These are phyloP conservation scores for Baryphthengus martii DNA, from an alignment of 2,113 vertebrate genomes.

Conservation along the genomic window DNA sequence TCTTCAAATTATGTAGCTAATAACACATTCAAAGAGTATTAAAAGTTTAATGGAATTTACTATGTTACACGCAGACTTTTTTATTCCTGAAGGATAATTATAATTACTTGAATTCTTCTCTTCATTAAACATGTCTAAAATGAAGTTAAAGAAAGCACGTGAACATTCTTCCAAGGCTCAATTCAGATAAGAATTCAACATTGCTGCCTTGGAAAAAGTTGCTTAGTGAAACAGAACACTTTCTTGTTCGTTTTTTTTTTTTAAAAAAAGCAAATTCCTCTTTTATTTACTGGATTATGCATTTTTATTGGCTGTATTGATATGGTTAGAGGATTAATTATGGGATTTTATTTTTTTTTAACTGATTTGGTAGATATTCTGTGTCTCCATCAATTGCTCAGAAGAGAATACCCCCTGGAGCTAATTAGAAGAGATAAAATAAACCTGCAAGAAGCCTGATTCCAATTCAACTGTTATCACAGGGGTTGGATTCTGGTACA, in stretches of 20 bases:
- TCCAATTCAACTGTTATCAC: neutral
- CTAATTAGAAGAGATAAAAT: constrained; percentile 19
- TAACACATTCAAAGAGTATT: neutral
- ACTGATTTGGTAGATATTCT: neutral
- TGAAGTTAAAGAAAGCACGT: neutral
- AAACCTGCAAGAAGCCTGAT: neutral
- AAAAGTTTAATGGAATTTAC: constrained; percentile 17
- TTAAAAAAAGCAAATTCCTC: neutral
- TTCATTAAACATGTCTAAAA: constrained; percentile 9
- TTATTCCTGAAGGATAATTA: neutral
- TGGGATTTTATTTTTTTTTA: neutral
- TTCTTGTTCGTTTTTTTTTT: neutral
- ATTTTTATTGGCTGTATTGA: neutral
- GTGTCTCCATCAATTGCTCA: neutral
- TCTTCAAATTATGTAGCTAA: neutral
- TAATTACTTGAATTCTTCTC: constrained; percentile 21
- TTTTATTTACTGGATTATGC: neutral
- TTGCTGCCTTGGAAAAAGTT: neutral
- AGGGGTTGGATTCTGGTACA: neutral
- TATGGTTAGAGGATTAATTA: neutral
- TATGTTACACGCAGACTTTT: neutral
- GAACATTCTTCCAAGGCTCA: neutral
- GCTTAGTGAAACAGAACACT: neutral
- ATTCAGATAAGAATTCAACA: neutral
- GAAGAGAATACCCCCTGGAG: neutral